These are phyloP conservation scores for Hippolais icterina DNA, from an alignment of 2,113 vertebrate species.

Conservation along the genomic window DNA sequence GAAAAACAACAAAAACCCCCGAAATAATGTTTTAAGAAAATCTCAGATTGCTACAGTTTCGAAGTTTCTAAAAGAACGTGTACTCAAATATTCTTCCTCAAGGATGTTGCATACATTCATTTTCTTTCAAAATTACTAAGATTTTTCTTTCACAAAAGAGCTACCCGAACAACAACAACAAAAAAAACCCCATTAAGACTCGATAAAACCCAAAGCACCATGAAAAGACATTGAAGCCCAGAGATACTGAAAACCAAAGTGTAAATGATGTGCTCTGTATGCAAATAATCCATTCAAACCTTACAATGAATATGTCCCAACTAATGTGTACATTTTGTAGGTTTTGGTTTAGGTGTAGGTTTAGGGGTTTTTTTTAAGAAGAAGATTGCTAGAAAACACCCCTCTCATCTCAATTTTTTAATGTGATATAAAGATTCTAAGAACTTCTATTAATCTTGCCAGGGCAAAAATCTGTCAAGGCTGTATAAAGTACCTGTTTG, in stretches of 20 bases:
- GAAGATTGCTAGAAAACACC: neutral
- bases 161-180: neutral
- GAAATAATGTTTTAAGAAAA: neutral
- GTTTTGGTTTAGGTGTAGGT: neutral
- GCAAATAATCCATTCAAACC: neutral
- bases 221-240: neutral
- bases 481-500: neutral
- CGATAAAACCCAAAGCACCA: rapidly evolving
- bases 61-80: neutral
- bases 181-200: neutral
- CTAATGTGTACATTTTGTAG: neutral
- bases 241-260: neutral
- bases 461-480: neutral
- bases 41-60: neutral
- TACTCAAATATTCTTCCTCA: neutral
- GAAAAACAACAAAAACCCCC: neutral
- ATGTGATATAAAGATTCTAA: neutral
- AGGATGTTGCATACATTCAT: rapidly evolving
- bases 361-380: neutral
- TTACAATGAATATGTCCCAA: neutral
- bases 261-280: neutral
- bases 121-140: neutral
- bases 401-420: neutral
- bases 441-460: neutral
- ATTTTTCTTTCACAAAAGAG: neutral